Evolutionary conservation across 2,888 invertebrate species (phyloP).

Genomic region (Aspidiotus rigidus): DNA sequence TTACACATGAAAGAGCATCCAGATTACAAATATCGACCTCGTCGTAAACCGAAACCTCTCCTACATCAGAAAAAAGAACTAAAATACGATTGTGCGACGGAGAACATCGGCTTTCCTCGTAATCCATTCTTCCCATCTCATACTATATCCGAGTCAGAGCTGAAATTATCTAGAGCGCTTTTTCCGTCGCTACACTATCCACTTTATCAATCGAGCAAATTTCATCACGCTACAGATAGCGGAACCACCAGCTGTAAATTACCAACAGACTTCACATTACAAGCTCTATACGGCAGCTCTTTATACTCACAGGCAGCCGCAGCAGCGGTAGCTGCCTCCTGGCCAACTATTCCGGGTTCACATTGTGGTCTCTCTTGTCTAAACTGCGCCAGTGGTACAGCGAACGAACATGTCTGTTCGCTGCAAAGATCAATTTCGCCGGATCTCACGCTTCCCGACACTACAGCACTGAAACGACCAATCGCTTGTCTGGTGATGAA

Average conservation of each 20-base stretch:
- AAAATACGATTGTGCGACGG: constrained; percentile 35
- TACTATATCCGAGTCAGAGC: constrained; percentile 44
- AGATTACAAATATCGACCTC: constrained; percentile 82
- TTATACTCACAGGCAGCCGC: constrained; percentile 39
- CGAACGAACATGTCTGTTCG: constrained; percentile 44
- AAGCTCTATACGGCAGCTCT: constrained; percentile 36
- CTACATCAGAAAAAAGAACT: constrained; percentile 44
- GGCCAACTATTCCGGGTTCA: constrained; percentile 45
- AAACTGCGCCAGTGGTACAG: constrained; percentile 44
- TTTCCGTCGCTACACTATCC: constrained; percentile 57
- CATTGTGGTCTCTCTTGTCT: constrained; percentile 41
- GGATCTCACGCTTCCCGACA: constrained; percentile 21
- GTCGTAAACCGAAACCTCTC: constrained; percentile 69
- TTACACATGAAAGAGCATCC: constrained; percentile 90
- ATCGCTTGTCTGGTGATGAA: constrained; percentile 29
- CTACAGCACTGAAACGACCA: constrained; percentile 16
- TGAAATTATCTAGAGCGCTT: constrained; percentile 57
- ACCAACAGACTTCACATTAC: constrained; percentile 34
- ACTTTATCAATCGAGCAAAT: constrained; percentile 46
- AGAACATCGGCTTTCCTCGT: constrained; percentile 44
- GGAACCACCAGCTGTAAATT: constrained; percentile 43
- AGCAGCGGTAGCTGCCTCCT: constrained; percentile 46
- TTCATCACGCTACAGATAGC: constrained; percentile 43
- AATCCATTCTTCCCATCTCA: constrained; percentile 46
- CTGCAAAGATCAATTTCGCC: constrained; percentile 42